phyloP scores from a whole-genome alignment of 2,888 invertebrate species.

The Athalia rosae region DNA sequence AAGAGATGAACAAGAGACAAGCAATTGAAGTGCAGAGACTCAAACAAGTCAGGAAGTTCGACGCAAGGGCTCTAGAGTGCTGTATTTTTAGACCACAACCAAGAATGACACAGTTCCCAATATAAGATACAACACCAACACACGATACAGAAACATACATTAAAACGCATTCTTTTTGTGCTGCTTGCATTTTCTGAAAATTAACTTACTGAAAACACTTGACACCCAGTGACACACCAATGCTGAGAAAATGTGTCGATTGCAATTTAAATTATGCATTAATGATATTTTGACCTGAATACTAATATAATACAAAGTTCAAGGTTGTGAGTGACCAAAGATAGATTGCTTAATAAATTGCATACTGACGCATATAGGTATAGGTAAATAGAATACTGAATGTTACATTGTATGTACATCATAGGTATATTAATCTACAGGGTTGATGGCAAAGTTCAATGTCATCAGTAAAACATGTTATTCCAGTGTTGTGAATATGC shows the following conservation, averaged over 20 bases:
- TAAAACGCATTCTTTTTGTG: conserved; percentile 37
- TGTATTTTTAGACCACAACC: conserved; percentile 63
- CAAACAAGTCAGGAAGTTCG: conserved; percentile 53
- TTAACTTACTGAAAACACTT: not conserved
- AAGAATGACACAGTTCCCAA: conserved; percentile 60
- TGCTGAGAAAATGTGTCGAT: conserved; percentile 8
- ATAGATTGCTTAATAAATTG: not conserved
- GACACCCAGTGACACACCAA: not conserved
- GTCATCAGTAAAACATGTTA: not conserved
- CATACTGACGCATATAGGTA: too few species aligned
- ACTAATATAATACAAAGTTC: conserved; percentile 19
- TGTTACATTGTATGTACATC: not conserved
- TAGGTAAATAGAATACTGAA: not conserved
- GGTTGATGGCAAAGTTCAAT: not conserved
- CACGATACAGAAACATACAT: conserved; percentile 48
- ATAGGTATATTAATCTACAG: not conserved
- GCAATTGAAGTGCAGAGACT: conserved; percentile 32
- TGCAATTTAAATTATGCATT: not conserved
- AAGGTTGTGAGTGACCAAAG: conserved; percentile 3
- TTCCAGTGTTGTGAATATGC: not conserved
- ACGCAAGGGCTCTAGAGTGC: conserved; percentile 62
- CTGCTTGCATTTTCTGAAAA: conserved; percentile 4
- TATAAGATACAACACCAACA: conserved; percentile 58
- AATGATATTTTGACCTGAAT: not conserved
- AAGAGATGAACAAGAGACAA: conserved; percentile 25